Percentiles rank a stretch among this genome's conserved stretches.
These are phyloP conservation scores for Austrofundulus limnaeus DNA, from an alignment of 2,113 vertebrate genomes.

Conservation along the genomic window DNA sequence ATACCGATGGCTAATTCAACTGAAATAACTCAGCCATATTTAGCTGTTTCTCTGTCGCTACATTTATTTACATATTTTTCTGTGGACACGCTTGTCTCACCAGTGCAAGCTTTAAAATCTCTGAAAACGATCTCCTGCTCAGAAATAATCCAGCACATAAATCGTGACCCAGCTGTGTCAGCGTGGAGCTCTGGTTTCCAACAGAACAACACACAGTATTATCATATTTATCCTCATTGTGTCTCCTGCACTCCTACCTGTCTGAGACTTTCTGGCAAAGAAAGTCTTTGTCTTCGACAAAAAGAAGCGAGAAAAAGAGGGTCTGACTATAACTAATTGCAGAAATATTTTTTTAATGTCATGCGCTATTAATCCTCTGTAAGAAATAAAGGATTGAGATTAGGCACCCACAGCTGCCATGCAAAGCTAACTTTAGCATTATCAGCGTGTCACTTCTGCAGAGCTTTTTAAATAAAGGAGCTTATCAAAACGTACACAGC, in stretches of 20 bases:
- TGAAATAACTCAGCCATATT: too few species aligned
- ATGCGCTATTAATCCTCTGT: constrained; percentile 47
- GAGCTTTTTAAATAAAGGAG: constrained; percentile 24
- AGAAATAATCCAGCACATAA: not conserved
- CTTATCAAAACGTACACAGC: constrained; percentile 20
- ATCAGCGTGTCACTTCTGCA: constrained; percentile 36
- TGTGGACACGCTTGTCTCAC: not conserved
- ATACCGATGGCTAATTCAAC: too few species aligned
- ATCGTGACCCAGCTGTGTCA: not conserved
- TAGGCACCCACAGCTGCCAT: constrained; percentile 37
- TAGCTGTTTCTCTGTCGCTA: too few species aligned
- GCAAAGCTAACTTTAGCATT: constrained; percentile 49
- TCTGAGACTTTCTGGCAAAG: not conserved
- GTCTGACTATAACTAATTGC: constrained; percentile 20
- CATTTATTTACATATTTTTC: too few species aligned
- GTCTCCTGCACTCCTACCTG: not conserved
- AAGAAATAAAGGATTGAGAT: constrained; percentile 49
- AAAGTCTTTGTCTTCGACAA: not conserved
- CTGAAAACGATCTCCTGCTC: not conserved
- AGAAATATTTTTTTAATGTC: constrained; percentile 35
- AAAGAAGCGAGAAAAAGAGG: not conserved
- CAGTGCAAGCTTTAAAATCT: not conserved
- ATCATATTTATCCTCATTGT: not conserved
- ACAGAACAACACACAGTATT: too few species aligned
- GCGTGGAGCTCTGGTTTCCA: not conserved